Evolutionary conservation across 1,140 invertebrate genomes (phyloP).

Genomic region (Cydia pomonella): DNA sequence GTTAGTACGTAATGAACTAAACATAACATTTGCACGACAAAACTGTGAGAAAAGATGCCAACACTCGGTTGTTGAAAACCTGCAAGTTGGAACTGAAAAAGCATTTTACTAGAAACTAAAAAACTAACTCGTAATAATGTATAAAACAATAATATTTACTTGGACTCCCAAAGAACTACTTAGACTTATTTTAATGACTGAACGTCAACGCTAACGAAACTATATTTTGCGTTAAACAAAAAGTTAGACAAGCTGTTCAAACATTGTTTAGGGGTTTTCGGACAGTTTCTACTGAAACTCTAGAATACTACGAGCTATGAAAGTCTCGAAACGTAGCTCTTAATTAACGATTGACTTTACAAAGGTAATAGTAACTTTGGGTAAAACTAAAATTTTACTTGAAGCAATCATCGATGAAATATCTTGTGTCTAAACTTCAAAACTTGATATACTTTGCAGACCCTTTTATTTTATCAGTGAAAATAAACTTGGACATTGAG

Average conservation of each 20-base stretch:
- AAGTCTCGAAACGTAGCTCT: not conserved
- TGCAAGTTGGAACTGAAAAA: too few species aligned
- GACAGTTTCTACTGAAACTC: conserved; percentile 20
- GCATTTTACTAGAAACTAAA: not conserved
- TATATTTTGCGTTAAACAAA: conserved; percentile 32
- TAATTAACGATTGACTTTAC: conserved; percentile 21
- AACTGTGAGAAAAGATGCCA: too few species aligned
- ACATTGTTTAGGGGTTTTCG: conserved; percentile 29
- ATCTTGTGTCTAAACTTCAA: not conserved
- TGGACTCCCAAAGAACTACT: not conserved
- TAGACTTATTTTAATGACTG: not conserved
- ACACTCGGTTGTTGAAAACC: too few species aligned
- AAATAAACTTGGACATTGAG: not conserved
- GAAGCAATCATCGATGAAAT: not conserved
- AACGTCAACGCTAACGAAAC: conserved; percentile 23
- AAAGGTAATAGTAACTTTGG: conserved; percentile 4
- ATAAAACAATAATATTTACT: not conserved
- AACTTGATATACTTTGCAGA: too few species aligned
- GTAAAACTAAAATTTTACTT: not conserved
- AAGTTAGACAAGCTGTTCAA: conserved; percentile 38
- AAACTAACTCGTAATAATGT: not conserved
- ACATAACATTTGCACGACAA: too few species aligned
- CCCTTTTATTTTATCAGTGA: not conserved
- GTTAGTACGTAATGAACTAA: too few species aligned
- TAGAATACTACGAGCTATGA: conserved; percentile 6